A percentile compares a stretch with the other conserved stretches of the same genome.
Conservation (phyloP, 2,113 vertebrate genomes). For the Hoplias malabaricus region DNA sequence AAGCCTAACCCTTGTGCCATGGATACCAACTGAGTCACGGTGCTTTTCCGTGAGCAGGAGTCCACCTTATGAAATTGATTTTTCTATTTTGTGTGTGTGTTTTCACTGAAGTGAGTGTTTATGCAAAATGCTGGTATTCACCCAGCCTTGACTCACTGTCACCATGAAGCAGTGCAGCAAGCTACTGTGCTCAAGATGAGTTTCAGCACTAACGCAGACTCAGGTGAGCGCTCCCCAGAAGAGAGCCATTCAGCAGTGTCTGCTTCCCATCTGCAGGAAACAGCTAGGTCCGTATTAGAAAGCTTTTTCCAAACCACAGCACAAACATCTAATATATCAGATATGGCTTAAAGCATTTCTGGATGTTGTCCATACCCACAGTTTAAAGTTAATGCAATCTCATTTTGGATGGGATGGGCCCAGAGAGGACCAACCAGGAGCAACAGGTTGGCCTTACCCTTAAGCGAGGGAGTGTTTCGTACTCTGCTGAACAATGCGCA, state of each 20-base stretch:
- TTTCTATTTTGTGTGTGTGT: not conserved
- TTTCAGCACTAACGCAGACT: conserved; percentile 6
- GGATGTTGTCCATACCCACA: no score
- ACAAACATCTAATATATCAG: no score
- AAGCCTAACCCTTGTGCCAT: not conserved
- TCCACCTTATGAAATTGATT: not conserved
- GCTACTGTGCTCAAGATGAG: not conserved
- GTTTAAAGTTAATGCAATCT: no score
- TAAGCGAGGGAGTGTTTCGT: no score
- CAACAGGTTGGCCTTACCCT: no score
- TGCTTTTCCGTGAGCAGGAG: not conserved
- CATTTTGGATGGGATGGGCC: no score
- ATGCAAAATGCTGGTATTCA: not conserved
- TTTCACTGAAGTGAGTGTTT: not conserved
- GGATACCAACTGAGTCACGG: not conserved
- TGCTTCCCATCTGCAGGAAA: not conserved
- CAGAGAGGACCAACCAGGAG: no score
- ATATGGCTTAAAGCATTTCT: no score
- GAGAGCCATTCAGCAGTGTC: not conserved
- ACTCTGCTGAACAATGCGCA: no score
- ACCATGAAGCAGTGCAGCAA: not conserved
- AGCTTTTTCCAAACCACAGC: no score
- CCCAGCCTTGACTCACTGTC: not conserved
- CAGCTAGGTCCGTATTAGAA: no score
- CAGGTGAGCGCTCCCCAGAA: conserved; percentile 2